Percentiles rank a stretch among this genome's conserved stretches.
phyloP scores from a whole-genome alignment of 2,888 invertebrate species.

The Diaprepes abbreviatus region DNA sequence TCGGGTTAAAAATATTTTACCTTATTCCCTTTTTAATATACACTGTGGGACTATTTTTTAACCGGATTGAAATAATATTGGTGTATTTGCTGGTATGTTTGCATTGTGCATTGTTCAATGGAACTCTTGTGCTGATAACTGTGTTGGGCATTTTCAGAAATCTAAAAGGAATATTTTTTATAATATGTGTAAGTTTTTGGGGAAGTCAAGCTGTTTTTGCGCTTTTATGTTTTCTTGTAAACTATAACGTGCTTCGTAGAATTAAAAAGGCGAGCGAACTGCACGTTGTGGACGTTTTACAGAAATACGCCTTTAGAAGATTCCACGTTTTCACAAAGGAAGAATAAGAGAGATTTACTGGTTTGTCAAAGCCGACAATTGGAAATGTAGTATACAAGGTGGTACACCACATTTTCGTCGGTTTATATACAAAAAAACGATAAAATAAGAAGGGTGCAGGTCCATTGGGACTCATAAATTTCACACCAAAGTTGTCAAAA shows the following conservation, averaged over 20 bases:
- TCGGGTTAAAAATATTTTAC: constrained; percentile 52
- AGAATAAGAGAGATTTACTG: neutral
- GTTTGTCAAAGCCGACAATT: no score
- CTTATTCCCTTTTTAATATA: constrained; percentile 53
- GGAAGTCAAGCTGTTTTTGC: constrained; percentile 14
- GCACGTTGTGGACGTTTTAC: constrained; percentile 18
- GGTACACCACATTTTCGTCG: no score
- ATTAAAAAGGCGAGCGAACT: neutral
- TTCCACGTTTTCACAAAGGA: constrained; percentile 34
- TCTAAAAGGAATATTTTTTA: neutral
- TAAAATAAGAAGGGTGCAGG: no score
- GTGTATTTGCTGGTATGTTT: constrained; percentile 52
- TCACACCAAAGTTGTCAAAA: no score
- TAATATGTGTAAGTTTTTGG: constrained; percentile 2
- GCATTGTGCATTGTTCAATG: constrained; percentile 45
- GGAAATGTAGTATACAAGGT: no score
- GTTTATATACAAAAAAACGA: no score
- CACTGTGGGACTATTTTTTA: constrained; percentile 53
- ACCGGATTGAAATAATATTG: constrained; percentile 50
- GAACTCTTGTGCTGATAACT: constrained; percentile 24
- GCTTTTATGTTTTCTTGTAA: constrained; percentile 1
- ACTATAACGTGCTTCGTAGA: neutral
- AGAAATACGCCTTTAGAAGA: constrained; percentile 39
- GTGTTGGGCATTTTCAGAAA: neutral
- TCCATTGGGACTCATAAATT: no score